Conservation (phyloP, 2,797 vertebrate genomes). For the Mus spretus region DNA sequence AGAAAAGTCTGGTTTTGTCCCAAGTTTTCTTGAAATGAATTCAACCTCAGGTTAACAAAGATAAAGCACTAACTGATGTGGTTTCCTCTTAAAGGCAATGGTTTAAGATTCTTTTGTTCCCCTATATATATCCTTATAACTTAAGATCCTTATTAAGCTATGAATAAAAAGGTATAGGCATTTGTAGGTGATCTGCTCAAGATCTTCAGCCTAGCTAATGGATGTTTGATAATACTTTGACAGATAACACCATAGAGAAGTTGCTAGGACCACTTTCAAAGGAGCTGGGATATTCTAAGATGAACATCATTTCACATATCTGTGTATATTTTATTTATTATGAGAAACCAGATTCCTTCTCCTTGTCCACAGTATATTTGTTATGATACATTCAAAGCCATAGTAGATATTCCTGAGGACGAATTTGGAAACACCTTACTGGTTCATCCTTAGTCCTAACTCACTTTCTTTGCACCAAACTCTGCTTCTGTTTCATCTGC, state of each 20-base stretch:
- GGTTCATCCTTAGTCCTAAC: background rate
- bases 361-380: background rate
- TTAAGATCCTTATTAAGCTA: background rate
- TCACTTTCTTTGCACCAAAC: background rate
- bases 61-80: background rate
- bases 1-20: background rate
- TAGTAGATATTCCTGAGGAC: background rate
- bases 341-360: constrained; percentile 44
- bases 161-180: background rate
- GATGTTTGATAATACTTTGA: background rate
- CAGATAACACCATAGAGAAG: background rate
- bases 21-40: constrained; percentile 39
- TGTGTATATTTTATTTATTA: constrained; percentile 73
- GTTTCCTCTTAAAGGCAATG: constrained; percentile 47
- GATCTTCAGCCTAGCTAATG: background rate
- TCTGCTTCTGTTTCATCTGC: background rate
- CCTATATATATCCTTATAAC: background rate
- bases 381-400: background rate
- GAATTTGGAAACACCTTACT: constrained; percentile 38
- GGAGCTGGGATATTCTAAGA: background rate
- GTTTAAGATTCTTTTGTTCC: constrained; percentile 20
- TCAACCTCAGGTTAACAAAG: constrained; percentile 38
- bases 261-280: constrained; percentile 22
- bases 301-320: background rate
- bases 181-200: background rate